Percentiles rank a stretch among this genome's conserved stretches.
phyloP scores from a whole-genome alignment of 64 coral and sea anemone genomes.

The Montipora efflorescens region DNA sequence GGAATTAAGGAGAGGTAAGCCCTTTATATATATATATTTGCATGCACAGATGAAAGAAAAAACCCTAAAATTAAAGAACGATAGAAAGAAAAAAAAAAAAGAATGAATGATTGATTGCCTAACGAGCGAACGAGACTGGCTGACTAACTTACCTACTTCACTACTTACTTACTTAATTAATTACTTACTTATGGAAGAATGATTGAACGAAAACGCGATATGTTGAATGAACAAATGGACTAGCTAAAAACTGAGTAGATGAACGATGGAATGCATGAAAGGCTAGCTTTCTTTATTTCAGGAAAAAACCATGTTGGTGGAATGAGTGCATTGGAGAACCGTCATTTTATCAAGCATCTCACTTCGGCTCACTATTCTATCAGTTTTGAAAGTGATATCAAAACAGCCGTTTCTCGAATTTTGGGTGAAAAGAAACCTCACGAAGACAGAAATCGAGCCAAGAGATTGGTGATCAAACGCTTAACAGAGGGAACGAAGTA shows the following conservation, averaged over 20 bases:
- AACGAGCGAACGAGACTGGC: too few relatives aligned
- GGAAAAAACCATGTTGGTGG: neutral
- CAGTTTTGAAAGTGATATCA: neutral
- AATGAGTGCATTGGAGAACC: neutral
- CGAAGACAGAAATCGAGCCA: neutral
- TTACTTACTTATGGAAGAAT: too few relatives aligned
- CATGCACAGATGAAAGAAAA: too few relatives aligned
- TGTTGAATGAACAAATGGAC: too few relatives aligned
- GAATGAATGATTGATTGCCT: too few relatives aligned
- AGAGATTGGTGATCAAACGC: conserved; percentile 5
- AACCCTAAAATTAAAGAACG: too few relatives aligned
- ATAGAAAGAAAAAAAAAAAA: too few relatives aligned
- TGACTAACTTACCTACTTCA: too few relatives aligned
- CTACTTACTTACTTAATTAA: too few relatives aligned
- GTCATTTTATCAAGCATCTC: conserved; percentile 10
- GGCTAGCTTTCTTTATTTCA: neutral
- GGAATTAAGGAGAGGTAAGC: neutral
- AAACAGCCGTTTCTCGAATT: conserved; percentile 3
- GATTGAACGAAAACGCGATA: too few relatives aligned
- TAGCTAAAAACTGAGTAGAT: too few relatives aligned
- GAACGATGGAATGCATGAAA: too few relatives aligned
- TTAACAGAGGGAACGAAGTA: neutral
- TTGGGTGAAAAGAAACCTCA: neutral
- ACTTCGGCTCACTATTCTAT: neutral
- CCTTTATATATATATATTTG: neutral